phyloP scores from a whole-genome alignment of 2,113 vertebrate genomes.

The Eidolon helvum region DNA sequence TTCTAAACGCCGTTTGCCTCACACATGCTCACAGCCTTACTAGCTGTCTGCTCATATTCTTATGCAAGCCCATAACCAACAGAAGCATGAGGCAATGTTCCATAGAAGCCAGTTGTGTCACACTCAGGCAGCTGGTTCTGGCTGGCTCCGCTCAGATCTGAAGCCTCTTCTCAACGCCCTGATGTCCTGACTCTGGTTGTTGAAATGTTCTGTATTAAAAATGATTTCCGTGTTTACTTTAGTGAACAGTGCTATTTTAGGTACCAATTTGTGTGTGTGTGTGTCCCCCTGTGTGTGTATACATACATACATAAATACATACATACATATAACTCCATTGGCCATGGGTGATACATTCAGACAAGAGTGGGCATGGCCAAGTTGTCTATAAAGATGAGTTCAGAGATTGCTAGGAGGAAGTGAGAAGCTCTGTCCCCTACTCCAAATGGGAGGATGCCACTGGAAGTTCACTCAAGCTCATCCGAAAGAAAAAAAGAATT shows the following conservation, averaged over 20 bases:
- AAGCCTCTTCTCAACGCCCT: neutral
- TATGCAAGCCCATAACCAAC: neutral
- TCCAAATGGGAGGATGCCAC: neutral
- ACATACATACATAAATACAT: no score
- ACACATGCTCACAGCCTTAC: neutral
- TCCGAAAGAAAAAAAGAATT: neutral
- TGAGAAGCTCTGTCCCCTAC: neutral
- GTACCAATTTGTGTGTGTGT: neutral
- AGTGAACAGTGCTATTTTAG: neutral
- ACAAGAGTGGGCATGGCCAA: neutral
- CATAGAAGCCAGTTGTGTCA: neutral
- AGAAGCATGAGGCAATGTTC: neutral
- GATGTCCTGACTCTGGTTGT: neutral
- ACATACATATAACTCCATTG: neutral
- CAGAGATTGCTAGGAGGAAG: neutral
- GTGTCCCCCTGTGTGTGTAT: no score
- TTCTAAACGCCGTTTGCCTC: neutral
- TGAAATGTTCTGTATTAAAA: neutral
- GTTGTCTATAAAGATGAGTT: neutral
- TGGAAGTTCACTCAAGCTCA: neutral
- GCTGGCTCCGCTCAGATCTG: neutral
- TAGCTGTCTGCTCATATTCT: neutral
- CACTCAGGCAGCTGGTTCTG: neutral
- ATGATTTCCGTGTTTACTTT: neutral
- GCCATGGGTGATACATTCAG: accelerated